Conservation (phyloP, 2,113 vertebrate genomes). For the Oryzias celebensis region DNA sequence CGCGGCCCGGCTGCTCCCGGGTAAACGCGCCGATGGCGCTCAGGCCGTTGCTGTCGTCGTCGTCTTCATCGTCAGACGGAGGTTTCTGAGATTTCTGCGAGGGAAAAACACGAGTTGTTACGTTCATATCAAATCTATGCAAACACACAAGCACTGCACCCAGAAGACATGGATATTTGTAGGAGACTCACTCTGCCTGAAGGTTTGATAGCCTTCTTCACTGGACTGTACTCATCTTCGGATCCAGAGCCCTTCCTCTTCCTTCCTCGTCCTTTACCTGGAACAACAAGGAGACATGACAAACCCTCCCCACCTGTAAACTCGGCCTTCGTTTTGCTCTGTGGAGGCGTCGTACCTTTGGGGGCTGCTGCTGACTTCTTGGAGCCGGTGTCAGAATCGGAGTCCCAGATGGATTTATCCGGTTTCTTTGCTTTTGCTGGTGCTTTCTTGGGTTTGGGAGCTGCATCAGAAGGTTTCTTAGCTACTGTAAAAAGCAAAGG, state of each 20-base stretch:
- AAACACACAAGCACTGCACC: too few relatives aligned
- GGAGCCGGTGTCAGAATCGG: constrained; percentile 88
- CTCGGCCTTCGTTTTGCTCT: neutral
- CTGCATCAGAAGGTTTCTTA: constrained; percentile 80
- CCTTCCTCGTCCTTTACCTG: constrained; percentile 91
- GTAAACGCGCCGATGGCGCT: constrained; percentile 63
- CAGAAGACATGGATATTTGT: neutral
- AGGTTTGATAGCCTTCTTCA: constrained; percentile 82
- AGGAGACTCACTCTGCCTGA: constrained; percentile 78
- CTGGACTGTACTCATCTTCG: constrained; percentile 91
- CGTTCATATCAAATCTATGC: too few relatives aligned
- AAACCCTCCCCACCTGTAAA: neutral
- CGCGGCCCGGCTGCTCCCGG: constrained; percentile 84
- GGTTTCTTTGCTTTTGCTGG: constrained; percentile 89
- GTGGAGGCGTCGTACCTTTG: constrained; percentile 76
- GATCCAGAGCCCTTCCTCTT: constrained; percentile 94
- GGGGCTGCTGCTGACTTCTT: constrained; percentile 81
- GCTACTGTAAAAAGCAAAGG: constrained; percentile 59
- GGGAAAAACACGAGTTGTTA: too few relatives aligned
- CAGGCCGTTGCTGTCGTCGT: constrained; percentile 79
- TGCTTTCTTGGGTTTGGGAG: constrained; percentile 86
- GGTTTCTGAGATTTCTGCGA: constrained; percentile 87
- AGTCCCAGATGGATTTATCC: constrained; percentile 89
- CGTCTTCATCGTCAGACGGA: constrained; percentile 83
- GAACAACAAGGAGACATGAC: constrained; percentile 7